Base-by-base conservation (phyloP, 1,140 invertebrate genomes). In the Bombus turneri region DNA sequence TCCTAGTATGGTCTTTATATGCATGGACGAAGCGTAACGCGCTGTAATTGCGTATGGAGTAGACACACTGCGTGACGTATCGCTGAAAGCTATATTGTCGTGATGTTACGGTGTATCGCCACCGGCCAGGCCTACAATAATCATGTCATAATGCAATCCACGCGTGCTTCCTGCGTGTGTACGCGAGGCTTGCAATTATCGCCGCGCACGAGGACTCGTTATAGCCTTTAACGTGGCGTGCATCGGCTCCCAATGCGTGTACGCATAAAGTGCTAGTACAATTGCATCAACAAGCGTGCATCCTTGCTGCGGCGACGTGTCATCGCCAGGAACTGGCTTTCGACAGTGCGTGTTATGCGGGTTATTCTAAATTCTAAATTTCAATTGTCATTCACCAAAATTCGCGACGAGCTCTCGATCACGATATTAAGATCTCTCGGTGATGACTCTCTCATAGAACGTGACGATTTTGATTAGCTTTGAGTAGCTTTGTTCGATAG, bases 141-240 rank as follows among this genome's bases (percentile, higher is more conserved):
- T 94, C 92, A 94, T 94, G 93, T 94, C 93, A 94, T 91, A 88
- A 91, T 90, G 92, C 93, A 91, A 94, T 92, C 90, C 92, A 87
- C 86, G 89, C 90, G 89, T 91, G 90, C 90, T 90, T 90, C 77
- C 89, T 89, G 84, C 84, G 88, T 74, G 68, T 72, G 83, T 79
- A 87, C 81, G 83, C 87, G 84, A 90, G 81, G 89, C 84, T 90
- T 85, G 89, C 86, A 90, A 90, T 90, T 90, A 90, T 90, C 86
- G 88, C 86, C 86, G 39, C 68, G 74, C 83, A 76, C 76, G 89
- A 90, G 89, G 83, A 90, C 89, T 90, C 89, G 89, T 90, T 90
- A 90, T 84, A 90, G 81, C 89, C 89, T 90, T 90, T 90, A 88
- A 90, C 89, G 89, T 78, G 83, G 80, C 86, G 83, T 86, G 81